phyloP scores from a whole-genome alignment of 1,140 invertebrate genomes.

The Cyphomyrmex costatus region DNA sequence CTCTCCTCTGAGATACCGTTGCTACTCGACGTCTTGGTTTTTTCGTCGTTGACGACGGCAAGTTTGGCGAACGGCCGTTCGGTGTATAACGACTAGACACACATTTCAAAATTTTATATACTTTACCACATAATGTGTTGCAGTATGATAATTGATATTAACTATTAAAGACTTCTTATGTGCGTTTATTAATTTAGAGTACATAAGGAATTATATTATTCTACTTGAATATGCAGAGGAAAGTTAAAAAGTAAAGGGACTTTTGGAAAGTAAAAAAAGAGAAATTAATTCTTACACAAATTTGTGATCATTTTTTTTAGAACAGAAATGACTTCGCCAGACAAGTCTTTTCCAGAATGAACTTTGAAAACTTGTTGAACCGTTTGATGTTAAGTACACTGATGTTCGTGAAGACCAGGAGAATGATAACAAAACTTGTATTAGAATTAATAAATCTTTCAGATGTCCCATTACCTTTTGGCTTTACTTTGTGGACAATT shows the following conservation, averaged over 20 bases:
- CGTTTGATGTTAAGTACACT: neutral
- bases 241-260: neutral
- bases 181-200: neutral
- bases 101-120: conserved; percentile 42
- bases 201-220: neutral
- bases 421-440: neutral
- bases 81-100: conserved; percentile 83
- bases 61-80: conserved; percentile 83
- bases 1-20: conserved; percentile 95
- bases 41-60: conserved; percentile 87
- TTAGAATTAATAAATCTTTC: conserved; percentile 4
- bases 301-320: neutral
- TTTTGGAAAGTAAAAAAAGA: neutral
- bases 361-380: neutral
- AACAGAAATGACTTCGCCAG: neutral
- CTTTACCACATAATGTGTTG: neutral
- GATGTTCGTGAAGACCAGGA: neutral
- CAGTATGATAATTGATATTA: neutral
- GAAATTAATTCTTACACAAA: neutral
- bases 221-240: too few relatives aligned
- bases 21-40: conserved; percentile 95
- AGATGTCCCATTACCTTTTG: neutral
- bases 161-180: neutral
- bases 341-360: neutral
- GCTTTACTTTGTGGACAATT: neutral